Evolutionary conservation across 2,888 invertebrate genomes (phyloP), one percentile per base, ranked within the genome.

Genomic region (Macroteleia sp.): DNA sequence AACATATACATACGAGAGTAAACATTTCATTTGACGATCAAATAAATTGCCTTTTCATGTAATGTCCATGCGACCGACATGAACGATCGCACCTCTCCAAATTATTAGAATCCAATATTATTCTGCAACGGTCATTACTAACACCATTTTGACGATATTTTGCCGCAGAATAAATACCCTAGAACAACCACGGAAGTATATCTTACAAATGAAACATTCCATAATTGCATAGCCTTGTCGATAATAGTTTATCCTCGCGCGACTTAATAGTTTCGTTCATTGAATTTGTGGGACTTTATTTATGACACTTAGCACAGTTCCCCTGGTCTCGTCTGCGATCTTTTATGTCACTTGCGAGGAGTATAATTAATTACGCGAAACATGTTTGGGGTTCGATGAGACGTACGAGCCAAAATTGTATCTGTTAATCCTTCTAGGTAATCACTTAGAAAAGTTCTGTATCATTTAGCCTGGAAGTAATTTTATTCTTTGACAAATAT

Each of bases 201-300:
- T 76, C 57, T 62, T 62, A 77, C 73, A 61, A 61, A 71, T 73
- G 71, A 73, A 67, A 77, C 73, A 73, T 61, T 77, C 30, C 71
- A 34, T 67, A 77, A 73, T 73, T 71, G 46, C 56, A 36, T 48
- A 67, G 19, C 50, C 69, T 70, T 36, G 62, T 57, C 48, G 39
- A 54, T 73, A 73, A 77, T 73, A 73, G 67, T 54, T 64, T 62
- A 75, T 71, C 54, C 39, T 64, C 34, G 34, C 22, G 41, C 50
- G 30, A 42, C 30, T 61, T 61, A 76, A 76, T 70, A 64, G 69
- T 76, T 76, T 69, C 30, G 36, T 48, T 48, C 50, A 56, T 61
- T 59, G 44, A 66, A 71, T 77, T 52, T 75, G 62, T 62, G 77
- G 64, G 46, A 3, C 28, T 48, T 71, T 77, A 77, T 71, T 71